Conservation (phyloP, 2,888 invertebrate genomes). For the Coenonympha arcania region DNA sequence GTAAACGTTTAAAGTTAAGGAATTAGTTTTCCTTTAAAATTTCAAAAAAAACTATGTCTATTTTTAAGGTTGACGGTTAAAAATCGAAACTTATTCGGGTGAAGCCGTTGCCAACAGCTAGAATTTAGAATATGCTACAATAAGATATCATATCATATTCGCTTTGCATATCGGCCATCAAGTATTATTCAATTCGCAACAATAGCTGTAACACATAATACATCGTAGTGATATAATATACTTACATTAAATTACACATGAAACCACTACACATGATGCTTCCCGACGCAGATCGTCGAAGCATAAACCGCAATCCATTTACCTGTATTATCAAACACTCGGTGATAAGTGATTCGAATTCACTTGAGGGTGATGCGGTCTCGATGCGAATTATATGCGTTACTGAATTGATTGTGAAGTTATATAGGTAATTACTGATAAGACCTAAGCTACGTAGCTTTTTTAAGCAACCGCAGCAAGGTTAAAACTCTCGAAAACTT, state of each 20-base stretch:
- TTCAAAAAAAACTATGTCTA: too few relatives aligned
- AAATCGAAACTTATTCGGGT: too few relatives aligned
- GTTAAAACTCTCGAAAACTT: too few relatives aligned
- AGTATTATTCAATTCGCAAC: slow-evolving; percentile 5
- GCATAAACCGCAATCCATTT: slow-evolving; percentile 28
- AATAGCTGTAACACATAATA: neutral
- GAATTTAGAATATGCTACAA: too few relatives aligned
- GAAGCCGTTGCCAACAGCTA: too few relatives aligned
- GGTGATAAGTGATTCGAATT: slow-evolving; percentile 23
- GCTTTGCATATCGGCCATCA: neutral
- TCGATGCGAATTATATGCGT: slow-evolving; percentile 6
- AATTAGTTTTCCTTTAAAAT: too few relatives aligned
- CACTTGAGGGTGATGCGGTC: slow-evolving; percentile 9
- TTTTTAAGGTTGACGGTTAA: too few relatives aligned
- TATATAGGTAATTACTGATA: neutral
- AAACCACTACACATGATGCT: slow-evolving; percentile 25
- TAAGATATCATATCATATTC: neutral
- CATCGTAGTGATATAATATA: neutral
- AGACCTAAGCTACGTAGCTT: too few relatives aligned
- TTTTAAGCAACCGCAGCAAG: too few relatives aligned
- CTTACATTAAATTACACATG: slow-evolving; percentile 20
- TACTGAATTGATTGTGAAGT: neutral
- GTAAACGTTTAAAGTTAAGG: too few relatives aligned
- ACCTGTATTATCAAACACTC: slow-evolving; percentile 23
- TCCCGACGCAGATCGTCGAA: slow-evolving; percentile 23